Evolutionary conservation across 2,888 invertebrate species (phyloP), one percentile per base, ranked within the genome.

Genomic region (Andricus curvator): DNA sequence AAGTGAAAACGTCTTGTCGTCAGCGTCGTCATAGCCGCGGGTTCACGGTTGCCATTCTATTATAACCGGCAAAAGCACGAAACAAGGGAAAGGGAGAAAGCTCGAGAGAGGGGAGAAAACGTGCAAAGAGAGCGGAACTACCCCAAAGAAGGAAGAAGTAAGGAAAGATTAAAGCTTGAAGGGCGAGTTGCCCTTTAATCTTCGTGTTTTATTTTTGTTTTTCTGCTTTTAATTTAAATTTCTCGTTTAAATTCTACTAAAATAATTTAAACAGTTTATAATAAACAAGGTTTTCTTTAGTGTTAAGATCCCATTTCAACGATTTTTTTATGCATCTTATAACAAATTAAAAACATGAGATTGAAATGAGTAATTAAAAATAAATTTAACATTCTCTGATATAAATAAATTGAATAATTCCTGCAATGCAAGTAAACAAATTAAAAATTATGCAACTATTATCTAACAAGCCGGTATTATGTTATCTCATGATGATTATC

Each of bases 101-200:
- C 48, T 44, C 25, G 60, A 20, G 37, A 78, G 68, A 77, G 77
- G 62, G 62, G 60, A 25, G 64, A 44, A 62, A 37, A 11, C 22
- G 77, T 77, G 62, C 33, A 65, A 56, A 56, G 68, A 65, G 78
- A 67, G 67, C 37, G 60, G 56, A 68, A 78, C 74, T 33, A 56
- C 13, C 56, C 56, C 20, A 78, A 37, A 78, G 22, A 37, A 64
- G 77, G 29, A 51, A 33, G 33, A 56, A 56, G 56, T 70, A 70
- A 29, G 70, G 29, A 70, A 56, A 33, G 25, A 51, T 51, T n/a
- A 56, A 74, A 56, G 33, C 11, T 33, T n/a, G 6, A 56, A 74
- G 33, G 56, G 33, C 56, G 29, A 74, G n/a, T 29, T 62, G 11
- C 51, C 33, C 17, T 20, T 66, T 33, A 37, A 67, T 67, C 11